These are phyloP conservation scores for Gallinago paraguaiae DNA, from an alignment of 2,113 vertebrate species.

Conservation along the genomic window DNA sequence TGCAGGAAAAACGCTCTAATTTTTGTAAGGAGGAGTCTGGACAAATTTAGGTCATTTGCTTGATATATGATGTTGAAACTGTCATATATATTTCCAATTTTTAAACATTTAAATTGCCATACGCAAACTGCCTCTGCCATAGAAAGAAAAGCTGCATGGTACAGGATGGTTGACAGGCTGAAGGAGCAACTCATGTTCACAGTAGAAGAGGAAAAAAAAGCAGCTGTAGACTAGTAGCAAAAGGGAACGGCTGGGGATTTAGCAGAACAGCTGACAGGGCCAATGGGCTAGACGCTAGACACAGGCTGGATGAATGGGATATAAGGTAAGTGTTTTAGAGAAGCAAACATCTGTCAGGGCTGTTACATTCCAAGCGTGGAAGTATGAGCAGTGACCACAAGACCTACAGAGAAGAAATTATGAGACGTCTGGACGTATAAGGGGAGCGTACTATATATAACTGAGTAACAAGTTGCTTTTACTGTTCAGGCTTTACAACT, in stretches of 20 bases:
- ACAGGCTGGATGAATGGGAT: background rate
- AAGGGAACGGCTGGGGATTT: background rate
- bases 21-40: background rate
- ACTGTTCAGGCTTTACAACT: background rate
- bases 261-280: background rate
- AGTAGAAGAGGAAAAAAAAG: background rate
- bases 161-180: background rate
- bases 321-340: background rate
- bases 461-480: background rate
- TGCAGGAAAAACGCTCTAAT: background rate
- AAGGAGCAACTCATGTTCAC: background rate
- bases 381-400: background rate
- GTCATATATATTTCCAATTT: background rate
- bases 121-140: background rate
- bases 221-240: background rate
- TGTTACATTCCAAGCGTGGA: accelerated
- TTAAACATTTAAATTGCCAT: background rate
- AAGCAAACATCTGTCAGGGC: background rate
- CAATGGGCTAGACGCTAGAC: background rate
- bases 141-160: background rate
- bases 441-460: background rate
- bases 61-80: background rate
- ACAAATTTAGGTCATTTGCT: background rate
- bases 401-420: background rate
- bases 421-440: background rate